phyloP scores from a whole-genome alignment of 2,113 vertebrate species.

The Microcebus murinus region DNA sequence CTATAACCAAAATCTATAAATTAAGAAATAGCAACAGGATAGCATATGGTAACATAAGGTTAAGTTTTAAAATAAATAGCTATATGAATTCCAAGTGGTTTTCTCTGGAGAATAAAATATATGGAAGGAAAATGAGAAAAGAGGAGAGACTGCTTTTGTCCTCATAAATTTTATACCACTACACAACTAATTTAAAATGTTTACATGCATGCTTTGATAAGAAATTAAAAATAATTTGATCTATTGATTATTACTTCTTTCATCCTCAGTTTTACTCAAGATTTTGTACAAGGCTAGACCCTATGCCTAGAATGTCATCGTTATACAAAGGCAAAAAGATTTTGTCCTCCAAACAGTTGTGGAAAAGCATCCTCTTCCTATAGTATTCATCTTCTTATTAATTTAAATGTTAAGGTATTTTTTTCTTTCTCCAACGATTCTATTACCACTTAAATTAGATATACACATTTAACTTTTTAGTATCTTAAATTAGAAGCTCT shows the following conservation, averaged over 20 bases:
- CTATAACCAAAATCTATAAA: neutral
- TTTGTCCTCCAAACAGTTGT: neutral
- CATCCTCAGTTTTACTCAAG: neutral
- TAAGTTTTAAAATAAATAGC: neutral
- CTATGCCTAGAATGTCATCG: neutral
- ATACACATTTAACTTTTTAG: neutral
- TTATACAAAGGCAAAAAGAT: neutral
- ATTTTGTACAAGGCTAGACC: neutral
- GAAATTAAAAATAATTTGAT: neutral
- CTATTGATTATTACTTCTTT: neutral
- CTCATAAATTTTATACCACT: neutral
- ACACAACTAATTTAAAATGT: neutral
- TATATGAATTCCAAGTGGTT: neutral
- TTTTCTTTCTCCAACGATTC: neutral
- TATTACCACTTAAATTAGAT: neutral
- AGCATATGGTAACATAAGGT: neutral
- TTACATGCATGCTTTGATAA: neutral
- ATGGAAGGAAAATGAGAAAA: neutral
- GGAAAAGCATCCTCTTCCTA: neutral
- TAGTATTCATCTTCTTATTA: neutral
- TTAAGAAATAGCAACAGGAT: neutral
- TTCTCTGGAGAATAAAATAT: neutral
- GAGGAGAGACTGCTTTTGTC: neutral
- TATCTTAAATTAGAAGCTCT: slow-evolving; percentile 7
- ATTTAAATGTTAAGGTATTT: neutral